phyloP scores from a whole-genome alignment of 2,113 vertebrate species.

The Edolisoma coerulescens region DNA sequence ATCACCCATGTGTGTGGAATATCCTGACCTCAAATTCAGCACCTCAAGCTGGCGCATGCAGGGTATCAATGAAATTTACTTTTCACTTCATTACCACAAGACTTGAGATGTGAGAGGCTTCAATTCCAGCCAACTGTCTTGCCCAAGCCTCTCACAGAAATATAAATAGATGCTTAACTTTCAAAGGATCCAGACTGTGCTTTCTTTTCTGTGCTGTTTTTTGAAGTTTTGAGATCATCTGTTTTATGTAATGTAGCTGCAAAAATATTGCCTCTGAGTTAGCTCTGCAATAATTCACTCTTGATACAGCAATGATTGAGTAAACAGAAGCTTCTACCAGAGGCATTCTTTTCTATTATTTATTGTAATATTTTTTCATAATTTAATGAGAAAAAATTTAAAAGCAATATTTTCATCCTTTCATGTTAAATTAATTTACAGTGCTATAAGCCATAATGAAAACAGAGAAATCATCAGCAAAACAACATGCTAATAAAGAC shows the following conservation, averaged over 20 bases:
- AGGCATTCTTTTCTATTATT: slow-evolving; percentile 77
- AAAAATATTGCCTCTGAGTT: slow-evolving; percentile 67
- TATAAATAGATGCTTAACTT: slow-evolving; percentile 54
- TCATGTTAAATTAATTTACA: slow-evolving; percentile 81
- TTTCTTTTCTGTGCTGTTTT: slow-evolving; percentile 14
- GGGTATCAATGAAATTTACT: slow-evolving; percentile 29
- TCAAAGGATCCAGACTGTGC: slow-evolving; percentile 54
- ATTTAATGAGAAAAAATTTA: slow-evolving; percentile 76
- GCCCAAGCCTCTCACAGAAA: neutral
- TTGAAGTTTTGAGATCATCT: slow-evolving; percentile 65
- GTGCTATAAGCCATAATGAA: slow-evolving; percentile 70
- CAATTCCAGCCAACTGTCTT: neutral
- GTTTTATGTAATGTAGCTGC: slow-evolving; percentile 64
- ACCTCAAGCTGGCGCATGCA: neutral
- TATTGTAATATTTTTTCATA: slow-evolving; percentile 72
- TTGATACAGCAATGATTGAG: slow-evolving; percentile 68
- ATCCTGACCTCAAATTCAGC: neutral
- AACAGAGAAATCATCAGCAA: slow-evolving; percentile 66
- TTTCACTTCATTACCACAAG: slow-evolving; percentile 32
- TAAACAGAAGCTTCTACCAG: slow-evolving; percentile 71
- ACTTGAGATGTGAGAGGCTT: neutral
- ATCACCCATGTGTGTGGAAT: neutral
- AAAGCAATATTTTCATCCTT: slow-evolving; percentile 77
- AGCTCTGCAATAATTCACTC: slow-evolving; percentile 70
- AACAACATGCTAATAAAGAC: slow-evolving; percentile 72